Evolutionary conservation across 1,140 invertebrate species (phyloP).

Genomic region (Anastrepha obliqua): DNA sequence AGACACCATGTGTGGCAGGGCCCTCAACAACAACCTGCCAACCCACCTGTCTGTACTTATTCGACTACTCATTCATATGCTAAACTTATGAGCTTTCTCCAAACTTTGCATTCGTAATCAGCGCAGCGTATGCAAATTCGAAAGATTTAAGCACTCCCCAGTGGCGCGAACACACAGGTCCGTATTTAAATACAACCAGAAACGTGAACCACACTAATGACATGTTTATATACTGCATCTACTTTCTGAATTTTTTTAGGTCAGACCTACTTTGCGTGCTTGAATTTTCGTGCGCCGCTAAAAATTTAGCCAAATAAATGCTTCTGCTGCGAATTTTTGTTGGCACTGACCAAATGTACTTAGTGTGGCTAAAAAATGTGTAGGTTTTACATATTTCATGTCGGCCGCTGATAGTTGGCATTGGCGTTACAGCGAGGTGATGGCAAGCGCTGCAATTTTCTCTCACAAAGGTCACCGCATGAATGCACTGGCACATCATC

Average conservation of each 20-base stretch:
- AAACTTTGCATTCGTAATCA: too few relatives aligned
- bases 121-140: too few relatives aligned
- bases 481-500: conserved; percentile 47
- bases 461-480: background rate
- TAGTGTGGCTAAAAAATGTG: background rate
- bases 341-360: background rate
- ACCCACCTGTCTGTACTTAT: too few relatives aligned
- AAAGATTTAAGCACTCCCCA: background rate
- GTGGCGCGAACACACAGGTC: background rate
- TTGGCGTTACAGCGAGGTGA: background rate
- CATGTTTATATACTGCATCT: background rate
- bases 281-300: background rate
- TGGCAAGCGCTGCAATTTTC: background rate
- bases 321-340: background rate
- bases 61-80: too few relatives aligned
- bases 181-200: background rate
- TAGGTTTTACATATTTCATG: conserved; percentile 7
- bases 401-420: background rate
- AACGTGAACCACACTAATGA: background rate
- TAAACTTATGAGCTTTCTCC: too few relatives aligned
- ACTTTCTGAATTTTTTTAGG: conserved; percentile 17
- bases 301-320: conserved; percentile 1
- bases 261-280: background rate
- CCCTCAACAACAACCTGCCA: too few relatives aligned
- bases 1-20: too few relatives aligned